Evolutionary conservation across 2,888 invertebrate genomes (phyloP), one percentile per base, ranked within the genome.

Genomic region (Pilophorus perplexus): DNA sequence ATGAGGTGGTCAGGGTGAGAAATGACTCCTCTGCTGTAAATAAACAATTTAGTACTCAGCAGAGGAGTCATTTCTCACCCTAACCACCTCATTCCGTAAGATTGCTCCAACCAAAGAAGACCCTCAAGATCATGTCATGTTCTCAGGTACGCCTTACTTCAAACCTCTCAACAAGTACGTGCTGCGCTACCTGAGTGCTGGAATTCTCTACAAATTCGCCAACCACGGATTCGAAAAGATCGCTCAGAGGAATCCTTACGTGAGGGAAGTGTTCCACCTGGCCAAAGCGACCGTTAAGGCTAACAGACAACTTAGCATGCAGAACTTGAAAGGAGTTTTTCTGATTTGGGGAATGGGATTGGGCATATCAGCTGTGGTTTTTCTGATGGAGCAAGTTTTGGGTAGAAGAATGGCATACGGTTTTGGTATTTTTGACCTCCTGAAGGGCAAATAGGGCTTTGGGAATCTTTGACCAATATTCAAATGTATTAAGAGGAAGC

Each of bases 91-190:
- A n/a, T n/a, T n/a, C n/a, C n/a, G n/a, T n/a, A n/a, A n/a, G n/a
- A n/a, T n/a, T n/a, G n/a, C n/a, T n/a, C n/a, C n/a, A n/a, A n/a
- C n/a, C n/a, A n/a, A n/a, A n/a, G n/a, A n/a, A n/a, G n/a, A n/a
- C n/a, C n/a, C n/a, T n/a, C n/a, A n/a, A n/a, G n/a, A n/a, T n/a
- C n/a, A n/a, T n/a, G n/a, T n/a, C n/a, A n/a, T n/a, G n/a, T n/a
- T n/a, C n/a, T n/a, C 54, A 5, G 66, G 66, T 1, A 23, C 66
- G 1, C 66, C 66, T 2, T 66, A 40, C 20, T 40, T 48, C 28
- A 66, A 23, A 37, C 66, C 66, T 12, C 8, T 66, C 16, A 25
- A 46, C n/a, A 57, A 46, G 20, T 16, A 27, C 22, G 37, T 66
- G 14, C 14, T 16, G 3, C 28, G 66, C 22, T 55, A 28, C 23